These are phyloP conservation scores for Drosophila pegasa DNA, from an alignment of 2,888 invertebrate genomes.

Conservation along the genomic window DNA sequence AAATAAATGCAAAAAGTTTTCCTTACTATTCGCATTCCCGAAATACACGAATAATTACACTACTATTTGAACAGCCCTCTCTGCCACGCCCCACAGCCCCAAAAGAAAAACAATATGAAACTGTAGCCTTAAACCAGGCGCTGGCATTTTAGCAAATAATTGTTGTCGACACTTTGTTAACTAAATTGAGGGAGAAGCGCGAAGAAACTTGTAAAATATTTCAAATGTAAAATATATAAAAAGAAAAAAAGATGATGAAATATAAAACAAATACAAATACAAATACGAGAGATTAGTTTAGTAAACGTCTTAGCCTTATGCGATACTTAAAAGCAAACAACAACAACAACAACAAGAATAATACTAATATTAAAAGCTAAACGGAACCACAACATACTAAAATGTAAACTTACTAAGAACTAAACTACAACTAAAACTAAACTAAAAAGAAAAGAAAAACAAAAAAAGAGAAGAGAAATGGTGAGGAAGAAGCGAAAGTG, in stretches of 20 bases:
- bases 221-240: slow-evolving; percentile 6
- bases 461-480: not conserved
- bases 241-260: not conserved
- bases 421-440: slow-evolving; percentile 21
- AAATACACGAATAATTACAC: slow-evolving; percentile 15
- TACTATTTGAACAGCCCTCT: slow-evolving; percentile 35
- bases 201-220: slow-evolving; percentile 46
- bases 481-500: not conserved
- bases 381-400: slow-evolving; percentile 42
- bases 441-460: slow-evolving; percentile 1
- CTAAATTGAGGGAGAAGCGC: slow-evolving; percentile 13
- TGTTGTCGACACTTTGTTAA: slow-evolving; percentile 56
- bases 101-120: slow-evolving; percentile 19
- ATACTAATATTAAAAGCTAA: slow-evolving; percentile 20
- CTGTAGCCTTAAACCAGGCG: slow-evolving; percentile 26
- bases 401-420: slow-evolving; percentile 32
- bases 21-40: slow-evolving; percentile 30
- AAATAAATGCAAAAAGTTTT: slow-evolving; percentile 53
- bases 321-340: slow-evolving; percentile 13
- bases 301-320: slow-evolving; percentile 57
- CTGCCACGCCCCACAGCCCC: slow-evolving; percentile 9
- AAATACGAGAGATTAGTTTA: slow-evolving; percentile 23
- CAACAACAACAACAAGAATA: too few species aligned
- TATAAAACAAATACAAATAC: slow-evolving; percentile 7
- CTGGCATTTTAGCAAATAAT: slow-evolving; percentile 50